These are phyloP conservation scores for Premnoplex brunnescens DNA, from an alignment of 2,797 vertebrate species.

Conservation along the genomic window DNA sequence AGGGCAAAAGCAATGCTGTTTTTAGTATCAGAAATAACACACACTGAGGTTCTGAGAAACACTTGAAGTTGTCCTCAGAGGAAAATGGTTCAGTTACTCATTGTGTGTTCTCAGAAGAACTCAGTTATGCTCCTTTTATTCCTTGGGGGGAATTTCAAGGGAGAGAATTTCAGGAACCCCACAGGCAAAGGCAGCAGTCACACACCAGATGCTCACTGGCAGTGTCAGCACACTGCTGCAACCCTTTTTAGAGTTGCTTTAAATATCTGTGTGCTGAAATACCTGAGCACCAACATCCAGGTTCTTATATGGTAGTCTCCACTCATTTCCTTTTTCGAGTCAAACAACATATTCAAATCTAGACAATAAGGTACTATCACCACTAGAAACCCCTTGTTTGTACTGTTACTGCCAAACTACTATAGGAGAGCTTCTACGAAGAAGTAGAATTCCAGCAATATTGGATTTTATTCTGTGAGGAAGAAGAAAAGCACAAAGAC, in stretches of 20 bases:
- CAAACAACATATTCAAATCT: background rate
- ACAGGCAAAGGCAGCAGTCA: background rate
- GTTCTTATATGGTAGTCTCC: background rate
- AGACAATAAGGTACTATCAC: background rate
- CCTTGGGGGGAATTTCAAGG: background rate
- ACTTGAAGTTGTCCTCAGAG: background rate
- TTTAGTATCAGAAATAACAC: background rate
- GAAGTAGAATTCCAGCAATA: background rate
- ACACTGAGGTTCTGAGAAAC: background rate
- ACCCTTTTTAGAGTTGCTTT: background rate
- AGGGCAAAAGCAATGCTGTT: background rate
- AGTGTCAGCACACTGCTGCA: background rate
- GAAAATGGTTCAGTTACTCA: background rate
- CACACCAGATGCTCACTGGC: background rate
- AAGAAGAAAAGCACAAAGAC: background rate
- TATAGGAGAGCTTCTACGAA: background rate
- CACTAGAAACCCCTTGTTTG: background rate
- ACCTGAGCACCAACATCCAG: background rate
- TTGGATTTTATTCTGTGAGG: background rate
- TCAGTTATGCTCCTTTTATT: background rate
- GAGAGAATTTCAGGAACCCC: slow-evolving; percentile 45
- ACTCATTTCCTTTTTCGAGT: background rate
- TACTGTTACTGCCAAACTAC: background rate
- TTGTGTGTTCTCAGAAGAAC: background rate
- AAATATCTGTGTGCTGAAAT: background rate